Base-by-base conservation (phyloP, 2,113 vertebrate species). In the Myrmecophaga tridactyla region DNA sequence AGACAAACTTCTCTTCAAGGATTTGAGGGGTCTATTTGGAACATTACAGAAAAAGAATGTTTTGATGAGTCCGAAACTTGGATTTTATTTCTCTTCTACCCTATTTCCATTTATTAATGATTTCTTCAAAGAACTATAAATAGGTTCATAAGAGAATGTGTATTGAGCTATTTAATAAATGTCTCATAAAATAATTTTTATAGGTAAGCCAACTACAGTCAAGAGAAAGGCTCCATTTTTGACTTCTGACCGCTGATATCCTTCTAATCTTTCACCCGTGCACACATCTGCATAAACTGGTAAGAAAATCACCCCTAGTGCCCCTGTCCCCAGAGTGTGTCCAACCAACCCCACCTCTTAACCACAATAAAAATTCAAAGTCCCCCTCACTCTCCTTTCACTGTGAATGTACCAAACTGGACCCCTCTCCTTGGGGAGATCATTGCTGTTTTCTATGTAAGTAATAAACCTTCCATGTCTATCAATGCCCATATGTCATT, bases 91-190 rank as follows among this genome's bases (percentile, higher is more conserved):
- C 27, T 73, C 48, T 39, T 92, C 31, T 75, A 36, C 36, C 18
- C 27, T 67, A 43, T 84, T 17, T 80, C 18, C 90, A 25, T 89
- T n/a, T 51, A 39, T 58, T 18, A 43, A 34, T 21, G 46, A 86
- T 67, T 75, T 81, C 58, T 94, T 92, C 73, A 85, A 92, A 85
- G n/a, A 27, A 70, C 69, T 39, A 62, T 73, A 80, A 81, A 56
- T 48, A 70, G 8, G 51, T 20, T 70, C 43, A 70, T 4, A n/a
- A 34, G 18, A 83, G 51, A 15, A 34, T 83, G 36, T 72, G 31
- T 72, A 53, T 48, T 92, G 36, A 86, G 65, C n/a, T n/a, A n/a
- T n/a, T n/a, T n/a, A n/a, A n/a, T n/a, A n/a, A n/a, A n/a, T n/a
- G 13, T 76, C 36, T 92, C 43, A 81, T 31, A 76, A 76, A 87